These are phyloP conservation scores for Andrena marginata DNA, from an alignment of 2,888 invertebrate species.

Conservation along the genomic window DNA sequence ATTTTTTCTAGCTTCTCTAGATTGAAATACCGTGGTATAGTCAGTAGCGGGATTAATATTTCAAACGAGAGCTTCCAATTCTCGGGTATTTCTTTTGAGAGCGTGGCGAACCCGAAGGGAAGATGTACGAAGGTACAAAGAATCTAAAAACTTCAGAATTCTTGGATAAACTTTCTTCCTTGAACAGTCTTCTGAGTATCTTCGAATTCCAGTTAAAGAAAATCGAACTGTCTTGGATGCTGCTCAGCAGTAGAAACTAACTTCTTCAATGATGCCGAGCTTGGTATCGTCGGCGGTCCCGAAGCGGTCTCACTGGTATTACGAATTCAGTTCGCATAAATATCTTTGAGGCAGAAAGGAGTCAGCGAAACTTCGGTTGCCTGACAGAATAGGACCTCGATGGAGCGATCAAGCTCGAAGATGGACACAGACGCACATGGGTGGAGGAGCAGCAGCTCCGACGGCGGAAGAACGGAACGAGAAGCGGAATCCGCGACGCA, in stretches of 20 bases:
- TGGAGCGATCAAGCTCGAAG: neutral
- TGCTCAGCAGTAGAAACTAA: neutral
- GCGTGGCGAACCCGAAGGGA: too few relatives aligned
- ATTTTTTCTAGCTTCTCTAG: too few relatives aligned
- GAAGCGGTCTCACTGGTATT: neutral
- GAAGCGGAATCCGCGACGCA: constrained; percentile 53
- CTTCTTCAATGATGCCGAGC: neutral
- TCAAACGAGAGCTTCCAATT: too few relatives aligned
- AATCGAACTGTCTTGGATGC: too few relatives aligned
- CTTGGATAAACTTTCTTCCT: too few relatives aligned
- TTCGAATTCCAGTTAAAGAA: too few relatives aligned
- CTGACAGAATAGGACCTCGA: neutral
- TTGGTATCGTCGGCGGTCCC: neutral
- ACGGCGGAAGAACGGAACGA: constrained; percentile 25
- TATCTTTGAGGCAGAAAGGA: neutral
- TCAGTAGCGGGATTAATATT: too few relatives aligned
- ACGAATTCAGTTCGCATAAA: neutral
- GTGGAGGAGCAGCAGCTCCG: neutral
- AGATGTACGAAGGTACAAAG: too few relatives aligned
- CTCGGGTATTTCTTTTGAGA: too few relatives aligned
- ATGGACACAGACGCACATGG: constrained; percentile 2
- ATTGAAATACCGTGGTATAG: too few relatives aligned
- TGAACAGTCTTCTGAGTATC: too few relatives aligned
- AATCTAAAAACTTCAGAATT: too few relatives aligned
- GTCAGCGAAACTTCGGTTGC: neutral